A percentile compares a stretch with the other conserved stretches of the same genome.
Conservation (phyloP, 2,113 vertebrate species). For the Enhydra lutris region DNA sequence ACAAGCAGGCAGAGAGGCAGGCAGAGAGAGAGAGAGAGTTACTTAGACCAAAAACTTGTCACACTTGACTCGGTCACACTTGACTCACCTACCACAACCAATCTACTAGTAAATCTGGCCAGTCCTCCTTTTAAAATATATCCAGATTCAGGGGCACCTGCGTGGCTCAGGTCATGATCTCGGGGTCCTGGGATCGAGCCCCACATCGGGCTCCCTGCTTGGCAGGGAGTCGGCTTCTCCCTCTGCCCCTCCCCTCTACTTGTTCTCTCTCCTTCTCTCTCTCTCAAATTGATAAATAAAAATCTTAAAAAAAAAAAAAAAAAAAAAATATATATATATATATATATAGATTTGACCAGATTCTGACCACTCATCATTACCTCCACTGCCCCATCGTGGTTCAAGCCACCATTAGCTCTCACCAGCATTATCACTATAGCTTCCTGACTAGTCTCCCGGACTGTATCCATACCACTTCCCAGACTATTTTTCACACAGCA, state of each 20-base stretch:
- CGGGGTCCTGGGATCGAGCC: neutral
- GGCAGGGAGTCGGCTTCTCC: neutral
- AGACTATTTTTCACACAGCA: neutral
- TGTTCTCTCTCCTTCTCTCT: neutral
- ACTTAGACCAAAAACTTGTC: neutral
- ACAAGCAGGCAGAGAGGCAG: too few species aligned
- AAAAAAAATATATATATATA: too few species aligned
- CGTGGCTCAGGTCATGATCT: neutral
- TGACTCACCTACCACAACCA: neutral
- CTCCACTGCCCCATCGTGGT: neutral
- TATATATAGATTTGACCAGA: too few species aligned
- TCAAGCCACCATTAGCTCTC: neutral
- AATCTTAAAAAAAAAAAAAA: neutral
- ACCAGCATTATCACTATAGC: neutral
- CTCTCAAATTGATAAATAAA: neutral
- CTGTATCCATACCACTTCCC: neutral
- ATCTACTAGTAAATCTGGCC: neutral
- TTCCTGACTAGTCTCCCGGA: neutral
- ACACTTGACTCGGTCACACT: neutral
- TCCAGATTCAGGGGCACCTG: neutral
- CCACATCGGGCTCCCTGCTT: too few species aligned
- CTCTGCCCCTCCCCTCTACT: neutral
- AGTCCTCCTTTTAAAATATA: neutral
- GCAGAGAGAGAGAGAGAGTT: neutral
- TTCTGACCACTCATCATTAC: neutral